Evolutionary conservation across 2,113 vertebrate species (phyloP).

Genomic region (Silurus glanis): DNA sequence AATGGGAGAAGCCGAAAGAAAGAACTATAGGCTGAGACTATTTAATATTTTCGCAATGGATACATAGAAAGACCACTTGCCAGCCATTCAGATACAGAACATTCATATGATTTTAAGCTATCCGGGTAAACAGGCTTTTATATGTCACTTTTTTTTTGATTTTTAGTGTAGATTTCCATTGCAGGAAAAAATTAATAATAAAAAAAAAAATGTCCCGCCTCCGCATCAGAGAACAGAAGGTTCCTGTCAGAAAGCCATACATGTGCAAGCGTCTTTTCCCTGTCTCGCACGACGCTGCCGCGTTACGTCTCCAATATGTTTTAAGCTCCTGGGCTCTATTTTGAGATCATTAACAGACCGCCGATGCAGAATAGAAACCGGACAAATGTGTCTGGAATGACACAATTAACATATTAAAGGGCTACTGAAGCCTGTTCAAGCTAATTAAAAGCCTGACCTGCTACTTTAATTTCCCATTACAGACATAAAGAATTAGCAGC

Average conservation of each 20-base stretch:
- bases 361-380: not conserved
- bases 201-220: not conserved
- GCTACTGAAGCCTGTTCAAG: not conserved
- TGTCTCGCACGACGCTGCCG: not conserved
- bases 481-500: not conserved
- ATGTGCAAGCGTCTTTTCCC: not conserved
- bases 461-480: not conserved
- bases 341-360: not conserved
- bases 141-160: not conserved
- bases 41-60: too few relatives aligned
- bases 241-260: constrained; percentile 11
- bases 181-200: not conserved
- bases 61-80: too few relatives aligned
- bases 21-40: too few relatives aligned
- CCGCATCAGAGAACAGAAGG: constrained; percentile 4
- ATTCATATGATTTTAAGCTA: not conserved
- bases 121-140: not conserved
- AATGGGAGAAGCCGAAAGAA: too few relatives aligned
- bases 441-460: not conserved
- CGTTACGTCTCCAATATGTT: not conserved
- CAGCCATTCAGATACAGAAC: not conserved
- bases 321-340: constrained; percentile 18
- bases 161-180: not conserved
- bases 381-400: not conserved
- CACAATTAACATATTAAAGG: not conserved